Percentiles rank a stretch among this genome's conserved stretches.
phyloP scores from a whole-genome alignment of 1,140 invertebrate species.

The Calliphora vicina region DNA sequence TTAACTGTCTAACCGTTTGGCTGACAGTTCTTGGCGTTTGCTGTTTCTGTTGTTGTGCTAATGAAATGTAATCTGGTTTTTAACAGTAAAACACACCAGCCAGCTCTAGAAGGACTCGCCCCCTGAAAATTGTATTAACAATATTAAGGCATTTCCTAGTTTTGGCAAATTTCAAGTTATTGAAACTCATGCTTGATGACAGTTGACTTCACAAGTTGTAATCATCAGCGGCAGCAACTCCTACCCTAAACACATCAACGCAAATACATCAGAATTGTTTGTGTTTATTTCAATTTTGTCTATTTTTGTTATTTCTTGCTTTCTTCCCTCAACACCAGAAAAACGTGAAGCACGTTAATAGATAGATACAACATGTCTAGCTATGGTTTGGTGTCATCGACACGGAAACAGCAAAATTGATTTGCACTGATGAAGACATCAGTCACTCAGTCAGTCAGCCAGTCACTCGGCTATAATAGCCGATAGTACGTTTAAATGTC shows the following conservation, averaged over 20 bases:
- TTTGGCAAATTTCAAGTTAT: not conserved
- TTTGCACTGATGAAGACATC: conserved; percentile 24
- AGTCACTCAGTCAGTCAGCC: not conserved
- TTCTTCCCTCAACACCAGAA: not conserved
- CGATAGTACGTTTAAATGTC: not conserved
- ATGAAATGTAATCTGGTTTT: not conserved
- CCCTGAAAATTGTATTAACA: not conserved
- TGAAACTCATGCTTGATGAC: conserved; percentile 37
- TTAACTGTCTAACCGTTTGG: too few species aligned
- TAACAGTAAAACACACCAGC: not conserved
- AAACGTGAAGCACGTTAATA: not conserved
- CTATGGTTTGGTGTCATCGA: conserved; percentile 11
- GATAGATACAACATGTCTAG: not conserved
- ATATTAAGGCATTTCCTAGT: conserved; percentile 36
- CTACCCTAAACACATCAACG: not conserved
- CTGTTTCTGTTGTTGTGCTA: too few species aligned
- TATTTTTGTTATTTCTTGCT: not conserved
- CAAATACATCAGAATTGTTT: not conserved
- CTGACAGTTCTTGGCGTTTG: too few species aligned
- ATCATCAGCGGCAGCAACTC: not conserved
- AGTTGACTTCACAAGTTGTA: conserved; percentile 17
- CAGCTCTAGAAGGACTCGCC: not conserved
- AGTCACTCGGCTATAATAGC: too few species aligned
- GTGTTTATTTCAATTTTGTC: not conserved
- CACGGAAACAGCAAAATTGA: conserved; percentile 26